Percentiles rank a stretch among this genome's conserved stretches.
Conservation (phyloP, 2,797 vertebrate species). For the Phaenicophaeus curvirostris region DNA sequence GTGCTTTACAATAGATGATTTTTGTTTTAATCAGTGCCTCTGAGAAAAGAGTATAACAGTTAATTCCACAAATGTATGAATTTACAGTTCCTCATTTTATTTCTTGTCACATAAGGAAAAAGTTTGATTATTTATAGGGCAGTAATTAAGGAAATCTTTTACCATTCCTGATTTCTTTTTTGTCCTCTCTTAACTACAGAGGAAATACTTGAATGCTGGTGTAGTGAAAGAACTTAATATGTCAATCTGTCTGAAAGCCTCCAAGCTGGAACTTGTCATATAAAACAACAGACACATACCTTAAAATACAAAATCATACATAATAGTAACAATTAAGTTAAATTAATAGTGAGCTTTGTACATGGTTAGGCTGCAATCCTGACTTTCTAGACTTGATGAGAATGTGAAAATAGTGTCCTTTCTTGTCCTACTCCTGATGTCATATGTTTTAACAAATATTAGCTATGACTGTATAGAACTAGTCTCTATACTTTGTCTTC, state of each 20-base stretch:
- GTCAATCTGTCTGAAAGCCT: background rate
- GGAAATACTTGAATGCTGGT: background rate
- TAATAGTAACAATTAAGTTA: background rate
- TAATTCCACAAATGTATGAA: slow-evolving; percentile 22
- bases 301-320: background rate
- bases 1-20: slow-evolving; percentile 66
- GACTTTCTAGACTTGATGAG: background rate
- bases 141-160: slow-evolving; percentile 36
- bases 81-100: slow-evolving; percentile 46
- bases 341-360: background rate
- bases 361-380: background rate
- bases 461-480: background rate
- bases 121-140: slow-evolving; percentile 39
- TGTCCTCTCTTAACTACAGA: background rate
- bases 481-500: background rate
- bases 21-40: slow-evolving; percentile 13
- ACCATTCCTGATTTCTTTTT: slow-evolving; percentile 23
- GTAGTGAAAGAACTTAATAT: background rate
- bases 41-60: slow-evolving; percentile 45
- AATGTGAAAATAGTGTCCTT: background rate
- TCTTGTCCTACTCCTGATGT: background rate
- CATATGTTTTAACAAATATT: background rate
- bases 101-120: slow-evolving; percentile 66
- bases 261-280: background rate
- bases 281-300: background rate